phyloP scores from a whole-genome alignment of 2,888 invertebrate species.

The Tachina lurida region DNA sequence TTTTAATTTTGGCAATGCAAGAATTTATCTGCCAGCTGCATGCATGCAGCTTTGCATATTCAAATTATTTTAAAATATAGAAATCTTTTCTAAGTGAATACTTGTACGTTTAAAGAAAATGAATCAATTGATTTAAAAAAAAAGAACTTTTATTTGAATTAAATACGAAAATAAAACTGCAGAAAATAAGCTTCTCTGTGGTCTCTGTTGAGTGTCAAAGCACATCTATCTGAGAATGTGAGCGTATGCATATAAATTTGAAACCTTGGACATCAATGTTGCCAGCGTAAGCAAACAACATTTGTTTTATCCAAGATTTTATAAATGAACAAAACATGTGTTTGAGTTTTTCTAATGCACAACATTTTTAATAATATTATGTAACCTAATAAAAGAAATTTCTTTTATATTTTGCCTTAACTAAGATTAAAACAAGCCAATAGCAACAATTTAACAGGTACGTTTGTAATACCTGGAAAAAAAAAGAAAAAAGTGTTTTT shows the following conservation, averaged over 20 bases:
- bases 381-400: too few species aligned
- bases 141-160: slow-evolving; percentile 46
- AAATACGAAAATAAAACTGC: slow-evolving; percentile 42
- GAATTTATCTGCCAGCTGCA: not conserved
- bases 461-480: too few species aligned
- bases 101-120: not conserved
- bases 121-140: slow-evolving; percentile 17
- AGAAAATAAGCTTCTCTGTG: slow-evolving; percentile 56
- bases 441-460: too few species aligned
- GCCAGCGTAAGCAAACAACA: too few species aligned
- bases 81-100: too few species aligned
- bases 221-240: slow-evolving; percentile 8
- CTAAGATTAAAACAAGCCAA: too few species aligned
- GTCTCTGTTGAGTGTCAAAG: slow-evolving; percentile 27
- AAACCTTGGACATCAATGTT: not conserved
- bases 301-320: too few species aligned
- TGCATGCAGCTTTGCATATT: not conserved
- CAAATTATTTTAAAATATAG: not conserved
- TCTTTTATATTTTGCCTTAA: too few species aligned
- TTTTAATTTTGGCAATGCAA: not conserved
- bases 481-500: too few species aligned
- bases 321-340: too few species aligned
- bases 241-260: not conserved
- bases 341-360: too few species aligned
- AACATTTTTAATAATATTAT: too few species aligned